Evolutionary conservation across 2,113 vertebrate genomes (phyloP), one percentile per base, ranked within the genome.

Genomic region (Australoheros scitulus): DNA sequence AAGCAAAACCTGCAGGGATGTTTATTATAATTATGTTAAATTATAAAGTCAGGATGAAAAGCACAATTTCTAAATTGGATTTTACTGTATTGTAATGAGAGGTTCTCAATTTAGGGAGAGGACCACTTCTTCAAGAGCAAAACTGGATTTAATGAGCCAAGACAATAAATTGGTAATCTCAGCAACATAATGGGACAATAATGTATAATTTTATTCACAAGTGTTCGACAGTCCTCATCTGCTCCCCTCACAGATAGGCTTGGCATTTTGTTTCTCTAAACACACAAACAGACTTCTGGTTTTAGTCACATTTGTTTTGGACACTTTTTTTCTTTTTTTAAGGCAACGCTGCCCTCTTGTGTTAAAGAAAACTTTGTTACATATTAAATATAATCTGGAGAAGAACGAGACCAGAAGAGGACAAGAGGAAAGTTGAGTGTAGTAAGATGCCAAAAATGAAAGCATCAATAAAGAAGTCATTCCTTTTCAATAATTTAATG

Each of bases 331-430:
- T 59, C n/a, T 68, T 52, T 47, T 7, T 56, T 56, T 68, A 15
- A 63, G 7, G 17, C 83, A 87, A 90, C 32, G 9, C 88, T 90
- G 93, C 94, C 89, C 76, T 78, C 93, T 92, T 61, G 90, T 92
- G 92, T 65, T 55, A 11, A 3, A 2, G 18, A 14, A 59, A 58
- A 36, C 14, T 29, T 32, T 29, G 6, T 32, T 50, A 17, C 41
- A 70, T 4, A 70, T 5, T 0, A 0, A 29, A 72, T 14, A 52
- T 52, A 20, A 50, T 52, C 10, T 52, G 65, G 43, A 32, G 64
- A 11, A 70, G 29, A 3, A 50, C 9, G 29, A 10, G 9, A 2
- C 15, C 41, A 70, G 41, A 50, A 13, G 22, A 81, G 17, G 36
- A 5, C 36, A 18, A 68, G n/a, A 22, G 43, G 1, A 36, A 77